Conservation (phyloP, 2,888 invertebrate species). For the Chesias legatella region DNA sequence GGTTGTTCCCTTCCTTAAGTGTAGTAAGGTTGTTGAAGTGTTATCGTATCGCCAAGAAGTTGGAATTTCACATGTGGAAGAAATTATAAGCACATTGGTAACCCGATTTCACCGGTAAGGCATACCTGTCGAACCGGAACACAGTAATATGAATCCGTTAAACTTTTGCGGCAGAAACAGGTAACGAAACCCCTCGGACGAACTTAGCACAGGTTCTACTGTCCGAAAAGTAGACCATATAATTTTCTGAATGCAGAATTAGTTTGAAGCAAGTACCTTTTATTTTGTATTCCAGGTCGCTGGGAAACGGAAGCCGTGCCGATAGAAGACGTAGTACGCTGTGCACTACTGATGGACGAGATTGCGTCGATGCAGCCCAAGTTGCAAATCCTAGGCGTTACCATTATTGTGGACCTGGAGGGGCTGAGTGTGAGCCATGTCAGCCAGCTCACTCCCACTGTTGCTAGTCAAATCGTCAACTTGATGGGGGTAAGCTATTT, state of each 20-base stretch:
- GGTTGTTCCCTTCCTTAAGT: too few relatives aligned
- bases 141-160: too few relatives aligned
- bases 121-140: too few relatives aligned
- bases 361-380: slow-evolving; percentile 67
- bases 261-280: not conserved
- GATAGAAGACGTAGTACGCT: slow-evolving; percentile 61
- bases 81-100: too few relatives aligned
- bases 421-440: slow-evolving; percentile 58
- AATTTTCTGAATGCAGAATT: not conserved
- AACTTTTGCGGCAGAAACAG: too few relatives aligned
- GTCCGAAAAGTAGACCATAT: too few relatives aligned
- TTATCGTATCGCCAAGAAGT: too few relatives aligned
- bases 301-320: slow-evolving; percentile 60
- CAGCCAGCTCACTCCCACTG: slow-evolving; percentile 55
- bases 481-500: slow-evolving; percentile 60
- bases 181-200: too few relatives aligned
- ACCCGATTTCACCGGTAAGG: too few relatives aligned
- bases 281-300: slow-evolving; percentile 43
- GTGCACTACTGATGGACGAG: slow-evolving; percentile 67
- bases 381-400: slow-evolving; percentile 66
- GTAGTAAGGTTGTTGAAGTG: too few relatives aligned
- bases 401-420: slow-evolving; percentile 66
- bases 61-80: too few relatives aligned
- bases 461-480: slow-evolving; percentile 63
- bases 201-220: too few relatives aligned